A percentile compares a stretch with the other conserved stretches of the same genome.
These are phyloP conservation scores for Oscheius sp. DNA, from an alignment of 2,888 invertebrate genomes.

Conservation along the genomic window DNA sequence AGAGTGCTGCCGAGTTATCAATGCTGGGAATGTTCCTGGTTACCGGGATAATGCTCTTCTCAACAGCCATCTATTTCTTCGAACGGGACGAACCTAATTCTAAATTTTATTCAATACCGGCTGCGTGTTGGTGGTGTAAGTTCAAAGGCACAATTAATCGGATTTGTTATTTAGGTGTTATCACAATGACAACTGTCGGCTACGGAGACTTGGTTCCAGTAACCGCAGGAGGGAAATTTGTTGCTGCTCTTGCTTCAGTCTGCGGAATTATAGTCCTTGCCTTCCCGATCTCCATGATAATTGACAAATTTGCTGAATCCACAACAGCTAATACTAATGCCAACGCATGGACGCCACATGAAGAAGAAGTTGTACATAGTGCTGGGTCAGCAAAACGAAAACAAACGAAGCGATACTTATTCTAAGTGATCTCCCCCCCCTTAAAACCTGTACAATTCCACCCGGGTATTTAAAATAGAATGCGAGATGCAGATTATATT, in stretches of 20 bases:
- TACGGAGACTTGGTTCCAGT: constrained; percentile 71
- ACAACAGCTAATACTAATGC: constrained; percentile 39
- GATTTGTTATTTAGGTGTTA: constrained; percentile 48
- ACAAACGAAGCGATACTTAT: constrained; percentile 33
- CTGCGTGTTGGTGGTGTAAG: constrained; percentile 72
- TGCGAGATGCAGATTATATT: constrained; percentile 9
- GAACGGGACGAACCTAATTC: constrained; percentile 70
- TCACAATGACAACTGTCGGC: constrained; percentile 65
- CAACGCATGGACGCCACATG: neutral
- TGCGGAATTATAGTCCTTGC: constrained; percentile 72
- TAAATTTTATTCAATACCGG: constrained; percentile 71
- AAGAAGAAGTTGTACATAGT: constrained; percentile 17
- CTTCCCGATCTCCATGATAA: constrained; percentile 72
- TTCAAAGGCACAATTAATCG: constrained; percentile 9
- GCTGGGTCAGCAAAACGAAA: constrained; percentile 14
- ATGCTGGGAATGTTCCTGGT: constrained; percentile 72
- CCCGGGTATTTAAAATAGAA: constrained; percentile 13
- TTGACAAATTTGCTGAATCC: constrained; percentile 71
- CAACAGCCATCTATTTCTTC: constrained; percentile 71
- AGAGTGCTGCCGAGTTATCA: constrained; percentile 69
- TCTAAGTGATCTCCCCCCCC: constrained; percentile 22
- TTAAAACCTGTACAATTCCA: constrained; percentile 16
- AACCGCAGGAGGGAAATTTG: constrained; percentile 71
- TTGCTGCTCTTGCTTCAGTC: constrained; percentile 68
- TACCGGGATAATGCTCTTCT: constrained; percentile 72